Conservation (phyloP, 2,888 invertebrate genomes). For the Melieria omissa region DNA sequence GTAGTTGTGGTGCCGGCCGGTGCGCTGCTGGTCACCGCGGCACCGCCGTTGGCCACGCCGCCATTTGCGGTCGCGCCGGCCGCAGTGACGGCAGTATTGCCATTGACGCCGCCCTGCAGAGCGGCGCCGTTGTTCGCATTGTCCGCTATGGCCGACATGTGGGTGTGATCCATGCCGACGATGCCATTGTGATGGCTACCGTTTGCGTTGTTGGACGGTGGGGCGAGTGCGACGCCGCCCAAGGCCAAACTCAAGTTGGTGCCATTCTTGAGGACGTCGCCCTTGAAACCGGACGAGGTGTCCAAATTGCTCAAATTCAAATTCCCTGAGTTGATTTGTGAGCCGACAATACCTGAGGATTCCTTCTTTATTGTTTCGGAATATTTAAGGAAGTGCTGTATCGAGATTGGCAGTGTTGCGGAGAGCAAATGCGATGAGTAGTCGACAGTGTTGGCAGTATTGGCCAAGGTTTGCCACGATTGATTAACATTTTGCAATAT, state of each 20-base stretch:
- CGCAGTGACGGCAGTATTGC: slow-evolving; percentile 32
- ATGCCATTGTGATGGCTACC: slow-evolving; percentile 60
- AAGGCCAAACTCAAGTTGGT: slow-evolving; percentile 66
- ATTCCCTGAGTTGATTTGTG: slow-evolving; percentile 63
- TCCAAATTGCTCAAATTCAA: slow-evolving; percentile 61
- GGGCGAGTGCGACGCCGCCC: slow-evolving; percentile 61
- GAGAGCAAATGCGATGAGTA: slow-evolving; percentile 68
- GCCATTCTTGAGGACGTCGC: slow-evolving; percentile 66
- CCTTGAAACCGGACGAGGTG: slow-evolving; percentile 58
- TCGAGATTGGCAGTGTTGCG: slow-evolving; percentile 67
- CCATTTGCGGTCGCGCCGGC: slow-evolving; percentile 48
- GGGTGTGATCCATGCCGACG: slow-evolving; percentile 61
- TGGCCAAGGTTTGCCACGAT: slow-evolving; percentile 67
- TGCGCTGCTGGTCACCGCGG: slow-evolving; percentile 68
- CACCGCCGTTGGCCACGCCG: slow-evolving; percentile 48
- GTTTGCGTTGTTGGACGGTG: slow-evolving; percentile 54
- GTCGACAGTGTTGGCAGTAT: slow-evolving; percentile 67
- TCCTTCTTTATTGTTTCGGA: slow-evolving; percentile 68
- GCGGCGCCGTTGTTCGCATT: slow-evolving; percentile 50
- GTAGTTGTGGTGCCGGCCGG: slow-evolving; percentile 64
- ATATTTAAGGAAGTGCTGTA: slow-evolving; percentile 68
- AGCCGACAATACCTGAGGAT: slow-evolving; percentile 62
- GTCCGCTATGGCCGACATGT: slow-evolving; percentile 61
- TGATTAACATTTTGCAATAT: slow-evolving; percentile 67
- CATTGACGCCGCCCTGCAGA: slow-evolving; percentile 48